phyloP scores from a whole-genome alignment of 1,140 invertebrate species.

The Panagrolaimus sp. region DNA sequence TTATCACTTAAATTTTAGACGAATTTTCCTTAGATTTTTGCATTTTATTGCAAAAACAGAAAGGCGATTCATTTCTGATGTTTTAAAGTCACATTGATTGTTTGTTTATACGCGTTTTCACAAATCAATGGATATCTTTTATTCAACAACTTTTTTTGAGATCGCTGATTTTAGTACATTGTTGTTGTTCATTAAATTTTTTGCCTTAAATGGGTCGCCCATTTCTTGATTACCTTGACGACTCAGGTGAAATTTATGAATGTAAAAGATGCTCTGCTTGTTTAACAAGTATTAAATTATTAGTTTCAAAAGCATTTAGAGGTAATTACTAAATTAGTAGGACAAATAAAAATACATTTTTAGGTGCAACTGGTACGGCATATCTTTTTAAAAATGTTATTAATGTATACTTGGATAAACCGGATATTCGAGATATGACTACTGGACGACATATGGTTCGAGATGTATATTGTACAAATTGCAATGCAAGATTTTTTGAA shows the following conservation, averaged over 20 bases:
- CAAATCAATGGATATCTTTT: too few relatives aligned
- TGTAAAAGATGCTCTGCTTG: not conserved
- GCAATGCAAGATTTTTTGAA: constrained; percentile 19
- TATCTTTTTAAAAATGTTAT: constrained; percentile 48
- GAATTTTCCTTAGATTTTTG: too few relatives aligned
- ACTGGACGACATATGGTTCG: constrained; percentile 45
- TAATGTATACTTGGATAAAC: constrained; percentile 29
- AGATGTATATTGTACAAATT: constrained; percentile 43
- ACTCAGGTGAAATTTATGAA: not conserved
- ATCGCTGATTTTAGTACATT: too few relatives aligned
- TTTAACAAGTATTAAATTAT: not conserved
- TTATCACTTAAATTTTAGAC: too few relatives aligned
- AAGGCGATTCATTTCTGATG: too few relatives aligned
- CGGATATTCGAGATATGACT: constrained; percentile 37
- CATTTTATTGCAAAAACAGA: too few relatives aligned
- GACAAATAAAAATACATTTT: not conserved
- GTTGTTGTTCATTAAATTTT: too few relatives aligned
- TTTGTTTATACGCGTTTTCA: too few relatives aligned
- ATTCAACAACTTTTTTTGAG: too few relatives aligned
- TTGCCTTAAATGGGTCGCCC: not conserved
- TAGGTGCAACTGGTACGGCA: constrained; percentile 42
- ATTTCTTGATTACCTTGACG: constrained; percentile 2
- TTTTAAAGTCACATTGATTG: too few relatives aligned
- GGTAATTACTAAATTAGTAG: not conserved
- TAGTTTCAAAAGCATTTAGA: not conserved